phyloP scores from a whole-genome alignment of 1,140 invertebrate species.

The Drosophila varians region DNA sequence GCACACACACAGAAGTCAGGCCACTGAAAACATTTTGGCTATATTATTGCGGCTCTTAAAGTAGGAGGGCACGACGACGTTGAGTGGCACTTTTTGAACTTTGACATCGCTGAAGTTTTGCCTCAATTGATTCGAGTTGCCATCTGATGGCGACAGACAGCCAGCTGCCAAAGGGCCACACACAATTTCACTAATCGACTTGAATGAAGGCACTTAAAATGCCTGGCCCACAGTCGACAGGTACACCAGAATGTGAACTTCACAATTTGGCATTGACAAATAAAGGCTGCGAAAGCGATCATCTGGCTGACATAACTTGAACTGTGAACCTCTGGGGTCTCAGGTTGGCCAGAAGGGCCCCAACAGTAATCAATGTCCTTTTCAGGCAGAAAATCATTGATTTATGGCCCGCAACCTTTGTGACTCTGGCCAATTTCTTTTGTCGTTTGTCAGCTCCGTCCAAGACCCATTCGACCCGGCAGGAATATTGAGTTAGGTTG shows the following conservation, averaged over 20 bases:
- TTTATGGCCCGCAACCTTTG: conserved; percentile 51
- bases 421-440: conserved; percentile 24
- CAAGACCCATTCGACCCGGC: not conserved
- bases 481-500: conserved; percentile 32
- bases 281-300: conserved; percentile 22
- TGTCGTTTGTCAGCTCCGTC: conserved; percentile 23
- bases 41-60: conserved; percentile 27
- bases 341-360: conserved; percentile 5
- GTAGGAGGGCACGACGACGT: conserved; percentile 6
- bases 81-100: conserved; percentile 80
- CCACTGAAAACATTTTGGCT: conserved; percentile 73
- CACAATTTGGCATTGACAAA: conserved; percentile 38
- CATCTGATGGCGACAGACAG: conserved; percentile 42
- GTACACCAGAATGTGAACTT: conserved; percentile 40
- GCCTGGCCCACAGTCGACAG: conserved; percentile 24
- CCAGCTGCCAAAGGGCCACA: conserved; percentile 57
- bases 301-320: conserved; percentile 40
- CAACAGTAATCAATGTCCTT: conserved; percentile 44
- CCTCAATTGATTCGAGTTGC: conserved; percentile 68
- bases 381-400: conserved; percentile 52
- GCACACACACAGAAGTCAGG: conserved; percentile 16
- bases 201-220: conserved; percentile 51
- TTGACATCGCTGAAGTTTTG: conserved; percentile 66
- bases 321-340: not conserved
- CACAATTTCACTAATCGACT: conserved; percentile 61